A percentile compares a stretch with the other conserved stretches of the same genome.
Evolutionary conservation across 2,888 invertebrate genomes (phyloP).

Genomic region (Loripinus fragilis): DNA sequence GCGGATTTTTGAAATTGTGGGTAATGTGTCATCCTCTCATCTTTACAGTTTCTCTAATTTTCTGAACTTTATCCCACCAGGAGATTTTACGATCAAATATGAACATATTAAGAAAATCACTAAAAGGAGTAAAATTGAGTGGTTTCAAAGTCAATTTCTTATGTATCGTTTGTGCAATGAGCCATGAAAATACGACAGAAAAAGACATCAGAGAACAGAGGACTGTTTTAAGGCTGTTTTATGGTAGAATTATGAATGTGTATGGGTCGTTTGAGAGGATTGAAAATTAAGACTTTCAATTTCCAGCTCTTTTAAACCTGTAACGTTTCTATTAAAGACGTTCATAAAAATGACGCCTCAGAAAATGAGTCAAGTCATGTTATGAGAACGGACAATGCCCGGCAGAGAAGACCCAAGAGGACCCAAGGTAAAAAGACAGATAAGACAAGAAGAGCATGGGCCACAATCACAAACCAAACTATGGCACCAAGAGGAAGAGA

Average conservation of each 20-base stretch:
- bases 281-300: conserved; percentile 27
- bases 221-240: conserved; percentile 44
- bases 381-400: no score
- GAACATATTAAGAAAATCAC: background rate
- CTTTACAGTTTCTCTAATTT: conserved; percentile 1
- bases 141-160: conserved; percentile 45
- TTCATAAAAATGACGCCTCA: background rate
- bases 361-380: background rate
- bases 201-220: conserved; percentile 39
- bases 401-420: no score
- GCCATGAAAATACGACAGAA: conserved; percentile 41
- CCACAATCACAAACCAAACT: no score
- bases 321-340: background rate
- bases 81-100: conserved; percentile 7
- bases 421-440: no score
- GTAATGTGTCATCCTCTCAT: background rate
- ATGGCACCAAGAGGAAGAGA: no score
- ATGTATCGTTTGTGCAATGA: conserved; percentile 48
- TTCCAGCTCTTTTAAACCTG: conserved; percentile 31
- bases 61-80: background rate
- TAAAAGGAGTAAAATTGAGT: background rate
- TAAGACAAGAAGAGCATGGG: no score
- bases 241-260: conserved; percentile 42
- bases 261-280: conserved; percentile 25
- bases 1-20: no score